phyloP scores from a whole-genome alignment of 2,888 invertebrate genomes.

The Caenorhabditis sp. region DNA sequence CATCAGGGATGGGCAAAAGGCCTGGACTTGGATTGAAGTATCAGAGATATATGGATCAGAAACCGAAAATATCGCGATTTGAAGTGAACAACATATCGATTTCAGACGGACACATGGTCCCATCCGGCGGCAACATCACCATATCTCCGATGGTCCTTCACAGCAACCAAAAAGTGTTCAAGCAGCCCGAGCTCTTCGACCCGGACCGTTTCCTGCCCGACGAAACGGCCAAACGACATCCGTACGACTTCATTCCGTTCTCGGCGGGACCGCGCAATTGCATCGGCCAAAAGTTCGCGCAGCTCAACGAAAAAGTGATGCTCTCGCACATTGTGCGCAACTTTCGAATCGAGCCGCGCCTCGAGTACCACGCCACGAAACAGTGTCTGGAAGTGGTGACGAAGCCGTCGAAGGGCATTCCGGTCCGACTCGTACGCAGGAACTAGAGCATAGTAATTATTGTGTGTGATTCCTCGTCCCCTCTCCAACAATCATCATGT shows the following conservation, averaged over 20 bases:
- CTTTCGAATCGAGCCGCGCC: conserved; percentile 24
- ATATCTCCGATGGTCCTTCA: conserved; percentile 59
- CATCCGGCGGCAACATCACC: conserved; percentile 46
- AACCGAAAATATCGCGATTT: no score
- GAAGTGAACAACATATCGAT: no score
- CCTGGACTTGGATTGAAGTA: not conserved
- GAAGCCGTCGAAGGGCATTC: conserved; percentile 51
- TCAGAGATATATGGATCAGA: no score
- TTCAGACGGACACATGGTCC: conserved; percentile 54
- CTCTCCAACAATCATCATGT: no score
- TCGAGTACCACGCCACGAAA: conserved; percentile 13
- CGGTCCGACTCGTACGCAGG: conserved; percentile 35
- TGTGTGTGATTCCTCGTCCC: not conserved
- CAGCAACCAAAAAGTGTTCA: conserved; percentile 44
- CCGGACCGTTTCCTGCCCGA: conserved; percentile 80
- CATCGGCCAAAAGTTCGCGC: conserved; percentile 80
- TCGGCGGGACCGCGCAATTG: conserved; percentile 77
- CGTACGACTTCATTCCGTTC: conserved; percentile 76
- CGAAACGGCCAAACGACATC: conserved; percentile 70
- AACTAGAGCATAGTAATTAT: conserved; percentile 3
- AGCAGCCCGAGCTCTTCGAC: conserved; percentile 80
- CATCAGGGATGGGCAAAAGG: no score
- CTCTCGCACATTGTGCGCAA: conserved; percentile 39
- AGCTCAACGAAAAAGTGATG: conserved; percentile 80
- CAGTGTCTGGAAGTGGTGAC: conserved; percentile 43